phyloP scores from a whole-genome alignment of 2,113 vertebrate genomes.

The Synodontis membranacea region DNA sequence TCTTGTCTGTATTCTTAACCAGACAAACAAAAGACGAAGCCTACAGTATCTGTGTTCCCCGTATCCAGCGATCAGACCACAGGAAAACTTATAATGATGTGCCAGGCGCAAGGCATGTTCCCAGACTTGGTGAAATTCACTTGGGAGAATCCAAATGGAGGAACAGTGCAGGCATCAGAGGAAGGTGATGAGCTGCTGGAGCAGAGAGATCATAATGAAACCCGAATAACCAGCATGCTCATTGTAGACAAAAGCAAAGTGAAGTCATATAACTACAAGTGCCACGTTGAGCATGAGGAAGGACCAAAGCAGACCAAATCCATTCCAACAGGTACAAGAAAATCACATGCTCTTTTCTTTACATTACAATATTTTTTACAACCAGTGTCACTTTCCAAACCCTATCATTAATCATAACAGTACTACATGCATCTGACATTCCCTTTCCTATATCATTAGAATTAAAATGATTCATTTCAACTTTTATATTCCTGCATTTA shows the following conservation, averaged over 20 bases:
- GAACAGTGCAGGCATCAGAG: fast-evolving
- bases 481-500: no score
- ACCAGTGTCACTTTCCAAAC: no score
- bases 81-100: slow-evolving; percentile 9
- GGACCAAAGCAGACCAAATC: fast-evolving
- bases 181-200: not conserved
- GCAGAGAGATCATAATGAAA: not conserved
- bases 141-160: not conserved
- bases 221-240: slow-evolving; percentile 43
- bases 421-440: no score
- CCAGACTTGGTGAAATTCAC: slow-evolving; percentile 43
- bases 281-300: not conserved
- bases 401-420: no score
- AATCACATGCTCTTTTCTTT: no score
- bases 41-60: no score
- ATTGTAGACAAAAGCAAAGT: slow-evolving; percentile 1
- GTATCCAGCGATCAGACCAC: not conserved
- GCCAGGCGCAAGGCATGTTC: slow-evolving; percentile 49
- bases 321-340: slow-evolving; percentile 10
- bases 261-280: not conserved
- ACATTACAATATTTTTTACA: no score
- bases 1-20: no score
- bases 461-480: no score
- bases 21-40: no score
- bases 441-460: no score